Evolutionary conservation across 2,888 invertebrate species (phyloP).

Genomic region (Hypselothyrea guttata): DNA sequence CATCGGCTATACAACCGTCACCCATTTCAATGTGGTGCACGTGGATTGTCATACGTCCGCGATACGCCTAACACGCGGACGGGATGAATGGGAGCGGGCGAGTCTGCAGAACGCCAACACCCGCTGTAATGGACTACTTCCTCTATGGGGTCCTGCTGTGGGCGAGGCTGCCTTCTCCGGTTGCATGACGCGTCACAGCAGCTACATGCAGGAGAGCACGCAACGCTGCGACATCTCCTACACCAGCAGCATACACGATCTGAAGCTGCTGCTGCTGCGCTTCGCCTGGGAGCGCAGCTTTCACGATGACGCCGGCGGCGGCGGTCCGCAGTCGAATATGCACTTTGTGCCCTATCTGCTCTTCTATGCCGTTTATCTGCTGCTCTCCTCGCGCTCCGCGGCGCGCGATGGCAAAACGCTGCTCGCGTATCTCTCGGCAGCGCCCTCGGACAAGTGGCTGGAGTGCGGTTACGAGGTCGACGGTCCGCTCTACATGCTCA

Average conservation of each 20-base stretch:
- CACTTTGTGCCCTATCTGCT: slow-evolving; percentile 96
- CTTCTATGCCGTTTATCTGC: slow-evolving; percentile 96
- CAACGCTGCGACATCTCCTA: slow-evolving; percentile 82
- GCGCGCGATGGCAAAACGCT: slow-evolving; percentile 91
- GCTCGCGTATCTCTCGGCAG: slow-evolving; percentile 87
- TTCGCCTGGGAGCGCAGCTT: slow-evolving; percentile 97
- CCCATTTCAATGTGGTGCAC: slow-evolving; percentile 99
- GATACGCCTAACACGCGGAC: slow-evolving; percentile 88
- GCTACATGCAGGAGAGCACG: slow-evolving; percentile 86
- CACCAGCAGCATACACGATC: slow-evolving; percentile 89
- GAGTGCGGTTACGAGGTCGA: slow-evolving; percentile 95
- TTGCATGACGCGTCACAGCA: slow-evolving; percentile 95
- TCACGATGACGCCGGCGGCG: slow-evolving; percentile 98
- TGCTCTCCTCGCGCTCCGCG: slow-evolving; percentile 92
- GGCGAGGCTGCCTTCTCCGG: slow-evolving; percentile 96
- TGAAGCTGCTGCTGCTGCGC: slow-evolving; percentile 93
- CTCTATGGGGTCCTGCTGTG: slow-evolving; percentile 97
- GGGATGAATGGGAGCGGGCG: slow-evolving; percentile 99
- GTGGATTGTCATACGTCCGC: slow-evolving; percentile 99
- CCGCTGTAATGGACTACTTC: slow-evolving; percentile 97
- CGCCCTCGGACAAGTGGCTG: slow-evolving; percentile 86
- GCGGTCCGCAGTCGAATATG: slow-evolving; percentile 98
- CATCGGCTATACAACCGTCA: slow-evolving; percentile 93
- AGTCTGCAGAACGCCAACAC: slow-evolving; percentile 99
- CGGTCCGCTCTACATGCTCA: slow-evolving; percentile 94